Evolutionary conservation across 2,888 invertebrate genomes (phyloP), one percentile per base, ranked within the genome.

Genomic region (Temnothorax unifasciatus): DNA sequence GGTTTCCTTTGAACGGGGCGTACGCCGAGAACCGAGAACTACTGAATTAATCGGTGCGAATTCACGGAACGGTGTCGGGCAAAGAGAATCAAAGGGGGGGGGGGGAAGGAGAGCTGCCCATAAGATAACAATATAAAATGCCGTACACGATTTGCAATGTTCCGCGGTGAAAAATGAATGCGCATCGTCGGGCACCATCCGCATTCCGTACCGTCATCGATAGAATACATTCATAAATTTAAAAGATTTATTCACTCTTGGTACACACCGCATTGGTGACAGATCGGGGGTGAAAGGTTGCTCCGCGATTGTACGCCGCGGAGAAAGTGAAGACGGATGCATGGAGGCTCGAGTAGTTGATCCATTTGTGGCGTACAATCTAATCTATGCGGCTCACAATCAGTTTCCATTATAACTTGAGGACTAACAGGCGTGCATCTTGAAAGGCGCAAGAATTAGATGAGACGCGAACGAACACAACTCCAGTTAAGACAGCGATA

Each of bases 1-100:
- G 21, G 34, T 38, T 25, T 71, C 2, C 68, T 79, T 79, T 69
- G 57, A 79, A 15, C 71, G 34, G 1, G 1, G 1, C 18, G 15
- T 9, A n/a, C 47, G n/a, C 29, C 66, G 76, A 57, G 13, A 34
- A 29, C 59, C 38, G 13, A 61, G 69, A 8, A 8, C 69, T 59
- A 47, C 79, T 71, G 79, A 79, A 79, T 79, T 59, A 69, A 79
- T 79, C 69, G 69, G 21, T 9, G 44, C 44, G 68, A 47, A 69
- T 69, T 79, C 71, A 57, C 57, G 21, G 34, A 71, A 79, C 25
- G 52, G 25, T 47, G 21, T 63, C 44, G n/a, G 9, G 44, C 11
- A 44, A 41, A 69, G 54, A 25, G 25, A 21, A n/a, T 64, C 44
- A n/a, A 25, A 29, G 25, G 3, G 3, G 5, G 6, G 21, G 21